Evolutionary conservation across 2,888 invertebrate species (phyloP), one percentile per base, ranked within the genome.

Genomic region (Melanostoma scalare): DNA sequence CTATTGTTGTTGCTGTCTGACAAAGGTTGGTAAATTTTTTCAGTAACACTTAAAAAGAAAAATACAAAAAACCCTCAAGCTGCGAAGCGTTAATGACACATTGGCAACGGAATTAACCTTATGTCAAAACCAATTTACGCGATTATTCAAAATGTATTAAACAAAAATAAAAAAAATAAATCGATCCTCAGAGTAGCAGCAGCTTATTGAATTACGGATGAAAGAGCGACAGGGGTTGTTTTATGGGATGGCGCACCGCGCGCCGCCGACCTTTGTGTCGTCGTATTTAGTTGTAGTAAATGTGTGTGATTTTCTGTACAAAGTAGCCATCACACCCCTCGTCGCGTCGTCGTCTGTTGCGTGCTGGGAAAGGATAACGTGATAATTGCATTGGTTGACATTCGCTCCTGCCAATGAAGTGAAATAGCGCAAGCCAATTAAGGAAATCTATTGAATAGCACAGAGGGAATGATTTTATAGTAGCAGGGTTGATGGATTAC

Each of bases 71-170:
- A 42, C 76, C 72, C 36, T 55, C 74, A 58, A 60, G 71, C 78
- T 67, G 71, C 78, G 71, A 78, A 74, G 67, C 74, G 71, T 84
- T 84, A 84, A 84, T 84, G 84, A 78, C 78, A 82, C 77, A 74
- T 77, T 82, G 82, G 73, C 82, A 65, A 53, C 67, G 65, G 84
- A 75, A 74, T 84, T 84, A 84, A 84, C 84, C 78, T 78, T 78
- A 74, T 84, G 84, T 84, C 84, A 75, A 84, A 84, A 78, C 78
- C 84, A 84, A 84, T 84, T 79, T 75, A 84, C 78, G 74, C 78
- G 69, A 84, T 78, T 78, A 79, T 79, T 84, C 69, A 78, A 75
- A 74, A 69, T 53, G 55, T 40, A 46, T 48, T 10, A 46, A 68
- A 63, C 44, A 69, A 68, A 56, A 60, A 42, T 33, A 42, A 38